These are phyloP conservation scores for Numenius arquata DNA, from an alignment of 2,113 vertebrate species.

Conservation along the genomic window DNA sequence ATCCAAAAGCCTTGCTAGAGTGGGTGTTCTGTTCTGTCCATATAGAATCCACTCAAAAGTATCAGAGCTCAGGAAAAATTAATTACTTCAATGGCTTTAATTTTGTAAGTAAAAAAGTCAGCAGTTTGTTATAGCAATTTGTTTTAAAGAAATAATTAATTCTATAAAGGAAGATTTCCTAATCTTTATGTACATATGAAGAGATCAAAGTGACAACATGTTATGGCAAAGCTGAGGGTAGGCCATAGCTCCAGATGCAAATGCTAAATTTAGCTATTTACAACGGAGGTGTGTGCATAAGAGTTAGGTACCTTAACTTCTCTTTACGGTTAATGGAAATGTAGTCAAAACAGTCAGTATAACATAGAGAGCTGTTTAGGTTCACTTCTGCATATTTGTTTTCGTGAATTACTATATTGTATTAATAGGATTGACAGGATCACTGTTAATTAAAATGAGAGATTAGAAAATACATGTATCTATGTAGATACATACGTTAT, in stretches of 20 bases:
- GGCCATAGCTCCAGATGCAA: not conserved
- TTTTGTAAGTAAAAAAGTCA: not conserved
- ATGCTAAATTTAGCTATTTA: not conserved
- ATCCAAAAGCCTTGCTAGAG: not conserved
- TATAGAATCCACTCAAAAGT: not conserved
- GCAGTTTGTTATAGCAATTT: not conserved
- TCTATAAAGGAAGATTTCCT: not conserved
- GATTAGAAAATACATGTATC: not conserved
- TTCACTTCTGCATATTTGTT: not conserved
- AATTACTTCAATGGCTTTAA: not conserved
- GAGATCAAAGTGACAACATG: not conserved
- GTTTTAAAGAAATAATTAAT: not conserved
- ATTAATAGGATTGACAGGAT: not conserved
- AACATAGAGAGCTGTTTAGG: not conserved
- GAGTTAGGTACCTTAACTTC: not conserved
- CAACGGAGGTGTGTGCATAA: not conserved
- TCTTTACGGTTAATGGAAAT: not conserved
- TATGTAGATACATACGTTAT: not conserved
- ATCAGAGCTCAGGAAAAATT: constrained; percentile 1
- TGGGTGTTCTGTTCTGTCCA: not conserved
- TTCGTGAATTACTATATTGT: not conserved
- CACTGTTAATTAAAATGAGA: not conserved
- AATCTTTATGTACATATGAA: not conserved
- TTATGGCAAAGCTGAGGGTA: not conserved
- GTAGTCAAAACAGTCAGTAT: not conserved